Evolutionary conservation across 2,113 vertebrate species (phyloP).

Genomic region (Pyxicephalus adspersus): DNA sequence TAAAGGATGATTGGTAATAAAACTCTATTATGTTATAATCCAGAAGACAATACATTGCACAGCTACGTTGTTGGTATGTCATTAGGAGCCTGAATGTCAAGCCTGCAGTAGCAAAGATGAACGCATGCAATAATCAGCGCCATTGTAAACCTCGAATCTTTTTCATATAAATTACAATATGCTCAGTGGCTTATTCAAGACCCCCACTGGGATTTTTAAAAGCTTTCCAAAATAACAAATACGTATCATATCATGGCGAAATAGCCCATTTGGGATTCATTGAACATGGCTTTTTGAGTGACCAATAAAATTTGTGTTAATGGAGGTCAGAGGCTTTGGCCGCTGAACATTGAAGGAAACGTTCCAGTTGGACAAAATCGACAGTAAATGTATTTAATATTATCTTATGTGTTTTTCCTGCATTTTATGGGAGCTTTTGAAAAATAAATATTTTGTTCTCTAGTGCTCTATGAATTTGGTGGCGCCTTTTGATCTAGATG

Average conservation of each 20-base stretch:
- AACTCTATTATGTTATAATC: conserved; percentile 28
- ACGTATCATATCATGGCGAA: not conserved
- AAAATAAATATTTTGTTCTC: too few species aligned
- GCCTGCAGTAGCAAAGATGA: conserved; percentile 20
- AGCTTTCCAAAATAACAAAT: not conserved
- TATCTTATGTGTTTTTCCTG: too few species aligned
- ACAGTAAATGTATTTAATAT: too few species aligned
- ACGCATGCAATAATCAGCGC: conserved; percentile 15
- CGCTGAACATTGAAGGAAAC: too few species aligned
- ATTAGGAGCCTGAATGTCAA: conserved; percentile 14
- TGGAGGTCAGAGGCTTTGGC: too few species aligned
- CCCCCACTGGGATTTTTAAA: not conserved
- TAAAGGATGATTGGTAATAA: conserved; percentile 29
- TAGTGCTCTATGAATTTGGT: too few species aligned
- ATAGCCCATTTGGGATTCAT: not conserved
- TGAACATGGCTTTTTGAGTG: not conserved
- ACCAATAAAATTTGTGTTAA: too few species aligned
- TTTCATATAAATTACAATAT: not conserved
- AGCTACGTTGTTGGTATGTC: not conserved
- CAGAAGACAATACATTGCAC: not conserved
- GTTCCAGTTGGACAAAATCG: too few species aligned
- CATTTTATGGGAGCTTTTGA: too few species aligned
- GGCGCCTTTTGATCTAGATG: too few species aligned
- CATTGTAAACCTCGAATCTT: not conserved
- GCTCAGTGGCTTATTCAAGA: not conserved